Evolutionary conservation across 2,113 vertebrate species (phyloP).

Genomic region (Chunga burmeisteri): DNA sequence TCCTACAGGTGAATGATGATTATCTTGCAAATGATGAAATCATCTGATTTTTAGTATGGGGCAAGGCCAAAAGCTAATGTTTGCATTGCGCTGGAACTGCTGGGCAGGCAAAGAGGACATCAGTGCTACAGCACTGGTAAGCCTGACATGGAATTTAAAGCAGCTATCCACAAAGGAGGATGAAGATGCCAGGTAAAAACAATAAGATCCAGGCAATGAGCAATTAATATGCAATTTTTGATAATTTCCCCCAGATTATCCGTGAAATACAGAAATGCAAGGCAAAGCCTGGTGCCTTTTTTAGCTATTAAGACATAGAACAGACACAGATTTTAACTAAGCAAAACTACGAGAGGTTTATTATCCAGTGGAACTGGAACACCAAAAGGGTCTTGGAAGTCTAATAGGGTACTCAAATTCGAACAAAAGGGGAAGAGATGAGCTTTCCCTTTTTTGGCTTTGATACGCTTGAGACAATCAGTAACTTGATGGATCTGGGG

Average conservation of each 20-base stretch:
- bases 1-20: neutral
- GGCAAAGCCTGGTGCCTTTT: neutral
- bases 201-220: neutral
- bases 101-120: neutral
- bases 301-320: neutral
- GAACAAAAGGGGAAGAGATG: neutral
- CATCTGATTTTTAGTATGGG: neutral
- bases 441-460: neutral
- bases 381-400: neutral
- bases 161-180: neutral
- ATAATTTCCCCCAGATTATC: neutral
- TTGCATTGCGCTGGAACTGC: neutral
- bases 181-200: neutral
- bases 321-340: neutral
- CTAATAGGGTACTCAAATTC: neutral
- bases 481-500: neutral
- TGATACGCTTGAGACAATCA: neutral
- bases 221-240: neutral
- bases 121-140: neutral
- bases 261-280: neutral
- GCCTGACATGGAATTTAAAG: neutral
- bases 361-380: neutral
- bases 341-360: neutral
- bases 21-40: neutral
- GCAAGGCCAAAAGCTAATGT: neutral